Evolutionary conservation across 2,113 vertebrate genomes (phyloP), one percentile per base, ranked within the genome.

Genomic region (Muscicapa adusta): DNA sequence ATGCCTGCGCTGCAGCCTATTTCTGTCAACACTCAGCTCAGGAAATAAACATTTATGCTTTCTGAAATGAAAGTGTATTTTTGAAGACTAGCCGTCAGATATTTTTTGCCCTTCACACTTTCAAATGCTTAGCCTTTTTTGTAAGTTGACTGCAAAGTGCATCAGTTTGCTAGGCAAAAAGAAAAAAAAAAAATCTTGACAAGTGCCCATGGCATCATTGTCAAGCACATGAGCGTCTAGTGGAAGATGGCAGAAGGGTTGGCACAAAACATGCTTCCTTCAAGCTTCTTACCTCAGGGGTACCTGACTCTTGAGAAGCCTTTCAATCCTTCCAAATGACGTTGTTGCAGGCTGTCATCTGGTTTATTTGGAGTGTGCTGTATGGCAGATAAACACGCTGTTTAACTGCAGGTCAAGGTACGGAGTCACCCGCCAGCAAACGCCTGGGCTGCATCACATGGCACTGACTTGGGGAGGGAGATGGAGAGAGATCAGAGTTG

Each of bases 31-130:
- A 96, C 94, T 97, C 91, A 53, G 79, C 95, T 96, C 89, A 70
- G 96, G 96, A 98, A 98, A 98, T 97, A 98, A 98, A 98, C 97
- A 97, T 98, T 98, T 97, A 98, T 98, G 97, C 97, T 96, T 98
- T 97, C 94, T 98, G 98, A 98, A 98, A 98, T 97, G 97, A 95
- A 97, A 97, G 97, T 98, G 98, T 98, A 98, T 97, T 98, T 98
- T 97, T 98, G 98, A 98, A 98, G 98, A 97, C 97, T 96, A 95
- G 97, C 97, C 97, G 94, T 98, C 98, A 98, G 98, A 98, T 98
- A 97, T 96, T 97, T 98, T 98, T 98, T 98, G 98, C 98, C 98
- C 98, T 98, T 98, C 98, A 98, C 98, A 98, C 98, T 98, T 98
- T 95, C 97, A 96, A 92, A 97, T 98, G 97, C 97, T 98, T 98